Conservation (phyloP, 1,140 invertebrate species). For the Brachionus sp. region DNA sequence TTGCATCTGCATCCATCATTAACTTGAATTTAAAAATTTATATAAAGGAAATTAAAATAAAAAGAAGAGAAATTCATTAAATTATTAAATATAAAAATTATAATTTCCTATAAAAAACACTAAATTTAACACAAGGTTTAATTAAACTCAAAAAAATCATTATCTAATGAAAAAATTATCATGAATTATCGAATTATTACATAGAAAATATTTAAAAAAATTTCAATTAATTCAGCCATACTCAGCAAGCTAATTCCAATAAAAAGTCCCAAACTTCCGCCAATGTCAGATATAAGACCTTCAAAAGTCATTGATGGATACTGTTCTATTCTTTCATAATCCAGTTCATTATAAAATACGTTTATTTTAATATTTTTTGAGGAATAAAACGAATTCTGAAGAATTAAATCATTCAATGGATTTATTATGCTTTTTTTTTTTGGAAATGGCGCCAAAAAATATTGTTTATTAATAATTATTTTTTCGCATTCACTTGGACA, state of each 20-base stretch:
- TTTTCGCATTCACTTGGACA: constrained; percentile 1
- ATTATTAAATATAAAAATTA: too few relatives aligned
- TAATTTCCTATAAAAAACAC: too few relatives aligned
- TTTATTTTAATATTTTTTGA: not conserved
- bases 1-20: too few relatives aligned
- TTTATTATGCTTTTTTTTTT: not conserved
- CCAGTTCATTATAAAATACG: constrained; percentile 3
- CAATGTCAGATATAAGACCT: not conserved
- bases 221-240: not conserved
- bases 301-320: constrained; percentile 3
- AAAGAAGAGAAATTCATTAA: too few relatives aligned
- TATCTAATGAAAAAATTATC: too few relatives aligned
- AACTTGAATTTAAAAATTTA: too few relatives aligned
- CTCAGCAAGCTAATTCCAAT: constrained; percentile 12
- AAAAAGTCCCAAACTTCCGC: constrained; percentile 8
- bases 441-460: not conserved
- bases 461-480: not conserved
- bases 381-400: not conserved
- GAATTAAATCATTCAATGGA: not conserved
- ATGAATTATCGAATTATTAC: too few relatives aligned
- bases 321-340: not conserved
- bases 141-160: too few relatives aligned
- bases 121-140: too few relatives aligned
- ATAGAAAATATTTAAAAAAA: not conserved
- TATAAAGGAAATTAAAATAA: too few relatives aligned